A percentile compares a stretch with the other conserved stretches of the same genome.
These are phyloP conservation scores for Pteruthius melanotis DNA, from an alignment of 2,113 vertebrate species.

Conservation along the genomic window DNA sequence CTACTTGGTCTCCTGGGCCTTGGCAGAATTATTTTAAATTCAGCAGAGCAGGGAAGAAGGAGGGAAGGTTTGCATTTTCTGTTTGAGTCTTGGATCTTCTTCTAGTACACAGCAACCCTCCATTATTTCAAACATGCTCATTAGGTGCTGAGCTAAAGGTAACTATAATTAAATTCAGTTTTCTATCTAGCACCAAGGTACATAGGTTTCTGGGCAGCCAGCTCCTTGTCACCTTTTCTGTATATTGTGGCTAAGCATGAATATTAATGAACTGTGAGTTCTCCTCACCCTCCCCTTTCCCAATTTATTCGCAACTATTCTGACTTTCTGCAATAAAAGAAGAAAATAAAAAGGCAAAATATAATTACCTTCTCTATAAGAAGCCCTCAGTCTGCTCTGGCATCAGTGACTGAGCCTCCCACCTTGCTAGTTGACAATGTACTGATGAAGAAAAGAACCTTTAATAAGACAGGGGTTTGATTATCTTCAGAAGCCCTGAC, in stretches of 20 bases:
- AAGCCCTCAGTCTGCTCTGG: slow-evolving; percentile 10
- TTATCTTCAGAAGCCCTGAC: slow-evolving; percentile 24
- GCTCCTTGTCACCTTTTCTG: slow-evolving; percentile 59
- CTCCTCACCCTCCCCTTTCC: slow-evolving; percentile 1
- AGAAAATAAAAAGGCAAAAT: not conserved
- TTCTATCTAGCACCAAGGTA: slow-evolving; percentile 44
- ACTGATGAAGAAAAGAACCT: slow-evolving; percentile 21
- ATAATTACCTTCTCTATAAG: slow-evolving; percentile 40
- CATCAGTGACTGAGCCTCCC: slow-evolving; percentile 36
- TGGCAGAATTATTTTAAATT: not conserved
- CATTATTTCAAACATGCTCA: slow-evolving; percentile 25
- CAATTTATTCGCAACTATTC: slow-evolving; percentile 44
- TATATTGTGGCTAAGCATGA: slow-evolving; percentile 42
- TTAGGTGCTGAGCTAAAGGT: slow-evolving; percentile 49
- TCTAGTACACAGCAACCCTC: not conserved
- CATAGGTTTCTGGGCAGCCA: slow-evolving; percentile 45
- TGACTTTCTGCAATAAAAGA: slow-evolving; percentile 31
- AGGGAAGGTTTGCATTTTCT: slow-evolving; percentile 16
- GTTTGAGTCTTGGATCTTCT: not conserved
- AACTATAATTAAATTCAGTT: slow-evolving; percentile 57
- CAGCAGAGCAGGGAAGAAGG: not conserved
- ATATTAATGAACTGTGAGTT: slow-evolving; percentile 56
- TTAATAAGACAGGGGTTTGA: not conserved
- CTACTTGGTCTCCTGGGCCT: not conserved
- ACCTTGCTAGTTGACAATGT: slow-evolving; percentile 14